These are phyloP conservation scores for Lasiurus borealis DNA, from an alignment of 2,113 vertebrate species.

Conservation along the genomic window DNA sequence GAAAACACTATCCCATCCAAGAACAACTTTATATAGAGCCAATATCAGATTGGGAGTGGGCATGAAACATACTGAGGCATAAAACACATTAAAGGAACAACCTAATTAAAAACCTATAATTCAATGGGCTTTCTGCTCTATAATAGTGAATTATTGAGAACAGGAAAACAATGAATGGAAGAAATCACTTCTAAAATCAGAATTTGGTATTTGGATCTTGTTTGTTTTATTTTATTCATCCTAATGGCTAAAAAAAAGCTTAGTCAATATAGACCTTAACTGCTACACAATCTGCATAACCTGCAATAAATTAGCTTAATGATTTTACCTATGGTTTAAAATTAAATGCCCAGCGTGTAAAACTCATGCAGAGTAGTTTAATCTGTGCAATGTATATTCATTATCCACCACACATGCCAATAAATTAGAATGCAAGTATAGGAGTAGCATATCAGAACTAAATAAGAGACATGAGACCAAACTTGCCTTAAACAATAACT, in stretches of 20 bases:
- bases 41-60: neutral
- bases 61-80: conserved; percentile 60
- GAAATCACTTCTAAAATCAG: conserved; percentile 59
- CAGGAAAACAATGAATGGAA: conserved; percentile 75
- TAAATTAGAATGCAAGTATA: neutral
- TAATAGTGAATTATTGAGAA: conserved; percentile 68
- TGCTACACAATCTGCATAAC: conserved; percentile 47
- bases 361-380: neutral
- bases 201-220: conserved; percentile 45
- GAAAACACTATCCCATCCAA: neutral
- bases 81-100: conserved; percentile 72
- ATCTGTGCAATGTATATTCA: neutral
- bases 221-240: conserved; percentile 65
- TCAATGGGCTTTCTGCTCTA: conserved; percentile 44
- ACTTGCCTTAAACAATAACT: neutral
- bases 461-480: neutral
- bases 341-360: conserved; percentile 10
- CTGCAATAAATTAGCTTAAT: conserved; percentile 60
- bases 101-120: conserved; percentile 64
- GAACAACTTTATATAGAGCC: conserved; percentile 14
- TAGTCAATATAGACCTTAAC: conserved; percentile 52
- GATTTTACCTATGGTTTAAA: conserved; percentile 52
- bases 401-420: neutral
- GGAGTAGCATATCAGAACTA: neutral
- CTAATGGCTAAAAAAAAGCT: conserved; percentile 65